These are phyloP conservation scores for Lithophane leautieri DNA, from an alignment of 2,888 invertebrate genomes.

Conservation along the genomic window DNA sequence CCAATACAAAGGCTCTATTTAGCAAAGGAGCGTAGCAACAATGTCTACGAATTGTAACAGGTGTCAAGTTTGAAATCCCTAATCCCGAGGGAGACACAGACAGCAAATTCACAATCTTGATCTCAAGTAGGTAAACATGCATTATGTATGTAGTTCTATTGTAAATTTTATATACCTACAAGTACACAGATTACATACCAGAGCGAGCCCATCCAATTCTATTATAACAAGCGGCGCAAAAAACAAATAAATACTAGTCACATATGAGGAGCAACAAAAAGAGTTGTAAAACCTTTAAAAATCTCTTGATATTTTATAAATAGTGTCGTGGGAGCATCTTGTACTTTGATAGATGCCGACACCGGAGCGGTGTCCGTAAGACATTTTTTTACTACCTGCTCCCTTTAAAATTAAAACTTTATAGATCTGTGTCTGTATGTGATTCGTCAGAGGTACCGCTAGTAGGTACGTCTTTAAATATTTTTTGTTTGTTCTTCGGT, in stretches of 20 bases:
- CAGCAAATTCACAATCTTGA: conserved; percentile 29
- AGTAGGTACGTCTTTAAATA: conserved; percentile 57
- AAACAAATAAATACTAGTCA: conserved; percentile 71
- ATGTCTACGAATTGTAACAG: conserved; percentile 14
- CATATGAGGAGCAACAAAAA: conserved; percentile 74
- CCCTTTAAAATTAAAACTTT: conserved; percentile 84
- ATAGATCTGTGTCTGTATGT: conserved; percentile 74
- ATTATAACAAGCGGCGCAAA: conserved; percentile 62
- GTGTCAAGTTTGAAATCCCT: conserved; percentile 34
- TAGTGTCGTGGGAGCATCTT: conserved; percentile 85
- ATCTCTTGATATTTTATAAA: conserved; percentile 83
- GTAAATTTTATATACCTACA: conserved; percentile 36
- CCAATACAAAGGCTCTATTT: not conserved
- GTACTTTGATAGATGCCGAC: conserved; percentile 85
- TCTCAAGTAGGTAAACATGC: conserved; percentile 41
- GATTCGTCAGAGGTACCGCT: conserved; percentile 73
- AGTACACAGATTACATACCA: conserved; percentile 40
- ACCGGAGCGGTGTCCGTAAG: conserved; percentile 76
- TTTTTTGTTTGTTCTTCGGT: conserved; percentile 55
- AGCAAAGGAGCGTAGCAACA: conserved; percentile 4
- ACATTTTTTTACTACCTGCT: conserved; percentile 85
- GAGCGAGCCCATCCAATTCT: conserved; percentile 46
- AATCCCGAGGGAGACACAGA: conserved; percentile 37
- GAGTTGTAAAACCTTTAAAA: conserved; percentile 79
- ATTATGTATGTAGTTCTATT: conserved; percentile 41